Conservation (phyloP, 1,140 invertebrate genomes). For the Atta cephalotes region DNA sequence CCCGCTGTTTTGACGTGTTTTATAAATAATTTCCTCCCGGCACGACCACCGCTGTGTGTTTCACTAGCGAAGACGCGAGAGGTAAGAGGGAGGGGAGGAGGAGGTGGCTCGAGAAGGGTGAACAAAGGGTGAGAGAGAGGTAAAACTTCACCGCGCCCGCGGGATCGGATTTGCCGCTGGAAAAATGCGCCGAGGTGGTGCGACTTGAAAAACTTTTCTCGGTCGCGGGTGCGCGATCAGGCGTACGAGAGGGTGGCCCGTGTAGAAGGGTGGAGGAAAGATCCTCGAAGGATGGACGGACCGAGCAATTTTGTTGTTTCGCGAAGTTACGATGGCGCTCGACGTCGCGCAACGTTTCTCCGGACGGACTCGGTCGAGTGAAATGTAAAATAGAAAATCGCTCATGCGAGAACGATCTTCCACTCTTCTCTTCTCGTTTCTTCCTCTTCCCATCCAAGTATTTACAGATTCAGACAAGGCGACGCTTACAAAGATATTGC, state of each 20-base stretch:
- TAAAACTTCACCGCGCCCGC: slow-evolving; percentile 59
- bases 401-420: slow-evolving; percentile 48
- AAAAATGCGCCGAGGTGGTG: slow-evolving; percentile 57
- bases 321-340: slow-evolving; percentile 63
- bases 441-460: background rate
- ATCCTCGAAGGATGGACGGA: background rate
- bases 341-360: slow-evolving; percentile 38
- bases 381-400: slow-evolving; percentile 62
- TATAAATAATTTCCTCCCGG: slow-evolving; percentile 66
- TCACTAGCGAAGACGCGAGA: background rate
- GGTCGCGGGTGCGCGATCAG: slow-evolving; percentile 27
- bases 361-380: slow-evolving; percentile 40
- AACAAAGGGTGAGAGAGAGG: background rate
- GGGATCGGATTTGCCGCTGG: slow-evolving; percentile 65
- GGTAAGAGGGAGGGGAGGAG: background rate
- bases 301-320: slow-evolving; percentile 68
- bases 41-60: slow-evolving; percentile 21
- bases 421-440: too few species aligned
- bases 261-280: background rate
- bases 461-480: slow-evolving; percentile 29
- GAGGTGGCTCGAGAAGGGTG: background rate
- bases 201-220: slow-evolving; percentile 67
- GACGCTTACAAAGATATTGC: slow-evolving; percentile 36
- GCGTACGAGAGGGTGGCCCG: background rate
- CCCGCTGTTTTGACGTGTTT: slow-evolving; percentile 52